phyloP scores from a whole-genome alignment of 2,888 invertebrate species.

The Ligdia adustata region DNA sequence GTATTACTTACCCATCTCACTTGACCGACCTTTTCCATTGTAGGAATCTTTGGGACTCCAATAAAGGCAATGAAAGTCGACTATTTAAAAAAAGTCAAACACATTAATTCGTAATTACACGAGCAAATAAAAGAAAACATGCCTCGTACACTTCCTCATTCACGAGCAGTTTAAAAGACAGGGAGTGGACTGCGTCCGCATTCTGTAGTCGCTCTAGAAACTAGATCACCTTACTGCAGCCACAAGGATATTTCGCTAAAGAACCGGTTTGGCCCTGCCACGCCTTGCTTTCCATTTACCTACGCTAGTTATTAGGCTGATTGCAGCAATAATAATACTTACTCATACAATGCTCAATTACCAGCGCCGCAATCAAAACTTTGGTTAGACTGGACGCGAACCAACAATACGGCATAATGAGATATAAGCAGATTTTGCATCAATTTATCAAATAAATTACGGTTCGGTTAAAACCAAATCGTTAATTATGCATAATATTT shows the following conservation, averaged over 20 bases:
- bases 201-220: conserved; percentile 65
- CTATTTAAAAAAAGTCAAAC: too few species aligned
- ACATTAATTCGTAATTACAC: neutral
- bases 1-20: conserved; percentile 16
- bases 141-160: conserved; percentile 64
- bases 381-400: conserved; percentile 37
- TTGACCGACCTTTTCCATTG: neutral
- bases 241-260: conserved; percentile 71
- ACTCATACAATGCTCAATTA: conserved; percentile 44
- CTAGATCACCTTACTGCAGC: conserved; percentile 76
- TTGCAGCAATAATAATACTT: conserved; percentile 48
- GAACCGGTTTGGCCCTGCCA: conserved; percentile 67
- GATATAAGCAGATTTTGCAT: conserved; percentile 37
- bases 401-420: conserved; percentile 35
- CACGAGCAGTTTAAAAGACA: conserved; percentile 48
- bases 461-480: conserved; percentile 34
- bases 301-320: conserved; percentile 56
- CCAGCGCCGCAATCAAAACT: conserved; percentile 38
- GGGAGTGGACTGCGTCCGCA: conserved; percentile 78
- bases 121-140: conserved; percentile 43
- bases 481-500: neutral
- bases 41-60: neutral
- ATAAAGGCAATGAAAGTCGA: too few species aligned
- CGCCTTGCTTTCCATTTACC: conserved; percentile 79
- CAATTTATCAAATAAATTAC: conserved; percentile 36